These are phyloP conservation scores for Coptodon rendalli DNA, from an alignment of 2,113 vertebrate genomes.

Conservation along the genomic window DNA sequence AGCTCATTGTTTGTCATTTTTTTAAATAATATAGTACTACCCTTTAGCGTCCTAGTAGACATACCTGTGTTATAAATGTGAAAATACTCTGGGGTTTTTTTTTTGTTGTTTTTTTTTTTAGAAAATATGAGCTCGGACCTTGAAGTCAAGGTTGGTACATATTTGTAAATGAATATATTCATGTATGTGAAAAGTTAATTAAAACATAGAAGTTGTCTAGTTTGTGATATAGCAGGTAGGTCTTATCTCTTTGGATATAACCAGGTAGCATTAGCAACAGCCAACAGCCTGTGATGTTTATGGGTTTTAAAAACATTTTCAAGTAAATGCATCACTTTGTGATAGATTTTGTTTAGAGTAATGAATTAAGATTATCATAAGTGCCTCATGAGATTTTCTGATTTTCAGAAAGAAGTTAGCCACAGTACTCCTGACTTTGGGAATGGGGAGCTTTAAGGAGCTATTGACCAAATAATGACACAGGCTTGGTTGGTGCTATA, in stretches of 20 bases:
- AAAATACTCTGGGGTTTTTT: background rate
- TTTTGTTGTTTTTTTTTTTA: background rate
- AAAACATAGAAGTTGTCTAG: background rate
- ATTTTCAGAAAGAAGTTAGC: background rate
- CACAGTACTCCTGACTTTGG: background rate
- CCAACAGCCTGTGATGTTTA: background rate
- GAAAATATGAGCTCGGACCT: background rate
- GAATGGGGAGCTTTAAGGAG: background rate
- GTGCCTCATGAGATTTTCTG: background rate
- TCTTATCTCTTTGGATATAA: background rate
- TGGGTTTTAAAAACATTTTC: background rate
- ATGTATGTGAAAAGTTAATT: background rate
- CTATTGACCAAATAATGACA: background rate
- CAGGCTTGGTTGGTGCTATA: background rate
- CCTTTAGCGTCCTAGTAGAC: accelerated
- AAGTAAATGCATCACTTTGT: background rate
- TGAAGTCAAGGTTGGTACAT: background rate
- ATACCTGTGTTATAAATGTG: background rate
- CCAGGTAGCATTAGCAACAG: background rate
- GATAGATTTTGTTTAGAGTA: background rate
- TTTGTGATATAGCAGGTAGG: background rate
- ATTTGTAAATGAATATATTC: background rate
- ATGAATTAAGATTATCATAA: background rate
- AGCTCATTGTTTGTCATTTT: background rate
- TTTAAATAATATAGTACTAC: background rate